These are phyloP conservation scores for Dascillus cervinus DNA, from an alignment of 2,888 invertebrate genomes.

Conservation along the genomic window DNA sequence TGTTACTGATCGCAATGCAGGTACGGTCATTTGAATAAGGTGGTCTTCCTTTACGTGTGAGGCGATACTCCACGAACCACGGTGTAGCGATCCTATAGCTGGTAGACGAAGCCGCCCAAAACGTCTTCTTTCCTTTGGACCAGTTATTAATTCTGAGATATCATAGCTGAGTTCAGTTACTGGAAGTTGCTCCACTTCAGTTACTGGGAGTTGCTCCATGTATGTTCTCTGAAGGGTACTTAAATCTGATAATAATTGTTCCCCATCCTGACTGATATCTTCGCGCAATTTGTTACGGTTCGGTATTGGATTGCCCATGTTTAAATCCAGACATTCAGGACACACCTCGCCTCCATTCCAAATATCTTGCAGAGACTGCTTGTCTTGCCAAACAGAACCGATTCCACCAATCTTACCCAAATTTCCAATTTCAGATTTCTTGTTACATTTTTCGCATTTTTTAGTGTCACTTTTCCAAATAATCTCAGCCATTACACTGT, in stretches of 20 bases:
- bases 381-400: conserved; percentile 18
- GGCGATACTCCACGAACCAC: conserved; percentile 47
- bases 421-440: conserved; percentile 10
- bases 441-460: conserved; percentile 43
- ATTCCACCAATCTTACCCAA: no score
- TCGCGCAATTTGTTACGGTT: conserved; percentile 37
- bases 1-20: conserved; percentile 36
- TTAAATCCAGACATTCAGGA: conserved; percentile 29
- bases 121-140: conserved; percentile 49
- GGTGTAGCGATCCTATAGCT: conserved; percentile 17
- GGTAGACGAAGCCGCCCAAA: conserved; percentile 52
- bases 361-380: conserved; percentile 28
- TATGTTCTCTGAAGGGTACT: conserved; percentile 49
- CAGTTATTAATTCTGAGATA: conserved; percentile 24
- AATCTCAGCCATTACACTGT: conserved; percentile 27
- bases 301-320: conserved; percentile 23
- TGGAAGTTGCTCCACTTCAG: no score
- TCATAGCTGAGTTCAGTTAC: conserved; percentile 31
- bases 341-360: conserved; percentile 41
- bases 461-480: conserved; percentile 31
- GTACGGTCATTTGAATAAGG: conserved; percentile 34
- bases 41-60: conserved; percentile 38
- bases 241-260: conserved; percentile 54
- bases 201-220: conserved; percentile 33
- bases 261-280: conserved; percentile 53